Percentiles rank a stretch among this genome's conserved stretches.
phyloP scores from a whole-genome alignment of 2,797 vertebrate species.

The Sternotherus odoratus region DNA sequence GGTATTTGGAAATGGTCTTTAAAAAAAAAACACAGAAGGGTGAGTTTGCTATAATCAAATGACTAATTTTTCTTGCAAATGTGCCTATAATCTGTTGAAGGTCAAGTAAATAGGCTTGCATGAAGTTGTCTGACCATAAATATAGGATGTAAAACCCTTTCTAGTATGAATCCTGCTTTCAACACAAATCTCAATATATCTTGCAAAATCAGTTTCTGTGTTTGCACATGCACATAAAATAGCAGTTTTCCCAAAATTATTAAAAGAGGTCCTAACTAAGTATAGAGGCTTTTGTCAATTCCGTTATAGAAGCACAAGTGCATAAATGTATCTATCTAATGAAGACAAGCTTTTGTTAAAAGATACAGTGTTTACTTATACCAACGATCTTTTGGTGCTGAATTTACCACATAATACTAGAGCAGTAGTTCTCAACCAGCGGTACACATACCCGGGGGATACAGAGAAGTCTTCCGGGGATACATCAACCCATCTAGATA shows the following conservation, averaged over 20 bases:
- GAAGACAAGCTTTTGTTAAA: background rate
- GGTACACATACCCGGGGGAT: no score
- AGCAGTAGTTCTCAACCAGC: no score
- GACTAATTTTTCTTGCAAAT: background rate
- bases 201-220: background rate
- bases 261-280: background rate
- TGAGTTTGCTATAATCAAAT: background rate
- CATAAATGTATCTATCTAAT: background rate
- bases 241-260: background rate
- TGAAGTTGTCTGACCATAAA: background rate
- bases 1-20: background rate
- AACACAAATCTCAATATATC: background rate
- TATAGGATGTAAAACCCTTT: background rate
- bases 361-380: rapidly evolving
- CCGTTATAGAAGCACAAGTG: background rate
- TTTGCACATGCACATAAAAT: background rate
- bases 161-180: background rate
- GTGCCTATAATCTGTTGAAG: background rate
- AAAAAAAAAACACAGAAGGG: background rate
- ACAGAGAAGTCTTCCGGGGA: no score
- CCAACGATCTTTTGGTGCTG: background rate
- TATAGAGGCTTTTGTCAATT: background rate
- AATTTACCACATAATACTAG: background rate
- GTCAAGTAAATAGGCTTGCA: background rate
- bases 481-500: no score